Evolutionary conservation across 1,140 invertebrate genomes (phyloP).

Genomic region (Agraylea sexmaculata): DNA sequence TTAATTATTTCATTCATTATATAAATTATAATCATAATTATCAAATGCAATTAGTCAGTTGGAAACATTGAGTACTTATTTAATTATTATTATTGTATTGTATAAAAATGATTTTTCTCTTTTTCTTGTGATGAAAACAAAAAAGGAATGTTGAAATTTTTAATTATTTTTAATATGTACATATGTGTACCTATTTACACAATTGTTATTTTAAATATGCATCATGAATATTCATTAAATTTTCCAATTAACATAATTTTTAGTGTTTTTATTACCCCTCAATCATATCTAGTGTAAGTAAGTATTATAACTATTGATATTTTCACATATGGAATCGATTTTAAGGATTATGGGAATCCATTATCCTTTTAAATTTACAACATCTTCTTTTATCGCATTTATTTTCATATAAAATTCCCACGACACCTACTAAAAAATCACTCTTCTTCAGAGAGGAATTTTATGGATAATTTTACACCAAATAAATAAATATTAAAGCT

Average conservation of each 20-base stretch:
- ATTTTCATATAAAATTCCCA: slow-evolving; percentile 3
- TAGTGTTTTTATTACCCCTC: slow-evolving; percentile 10
- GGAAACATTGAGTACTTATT: no score
- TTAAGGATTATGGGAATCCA: neutral
- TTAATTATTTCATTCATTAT: neutral
- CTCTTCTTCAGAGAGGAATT: neutral
- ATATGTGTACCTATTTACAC: slow-evolving; percentile 17
- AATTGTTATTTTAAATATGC: slow-evolving; percentile 21
- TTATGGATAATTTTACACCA: neutral
- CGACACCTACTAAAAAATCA: no score
- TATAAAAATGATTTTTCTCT: slow-evolving; percentile 11
- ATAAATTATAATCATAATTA: neutral
- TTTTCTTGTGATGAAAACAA: neutral
- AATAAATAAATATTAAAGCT: neutral
- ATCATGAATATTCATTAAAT: slow-evolving; percentile 22
- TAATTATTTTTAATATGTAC: slow-evolving; percentile 12
- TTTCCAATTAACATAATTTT: slow-evolving; percentile 22
- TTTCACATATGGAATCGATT: neutral
- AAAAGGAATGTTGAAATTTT: slow-evolving; percentile 4
- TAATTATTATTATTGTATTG: slow-evolving; percentile 13
- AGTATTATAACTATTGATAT: neutral
- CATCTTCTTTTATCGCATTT: neutral
- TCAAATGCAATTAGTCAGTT: neutral
- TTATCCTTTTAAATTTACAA: neutral
- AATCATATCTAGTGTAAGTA: neutral